Evolutionary conservation across 2,888 invertebrate species (phyloP).

Genomic region (Drosophila helvetica): DNA sequence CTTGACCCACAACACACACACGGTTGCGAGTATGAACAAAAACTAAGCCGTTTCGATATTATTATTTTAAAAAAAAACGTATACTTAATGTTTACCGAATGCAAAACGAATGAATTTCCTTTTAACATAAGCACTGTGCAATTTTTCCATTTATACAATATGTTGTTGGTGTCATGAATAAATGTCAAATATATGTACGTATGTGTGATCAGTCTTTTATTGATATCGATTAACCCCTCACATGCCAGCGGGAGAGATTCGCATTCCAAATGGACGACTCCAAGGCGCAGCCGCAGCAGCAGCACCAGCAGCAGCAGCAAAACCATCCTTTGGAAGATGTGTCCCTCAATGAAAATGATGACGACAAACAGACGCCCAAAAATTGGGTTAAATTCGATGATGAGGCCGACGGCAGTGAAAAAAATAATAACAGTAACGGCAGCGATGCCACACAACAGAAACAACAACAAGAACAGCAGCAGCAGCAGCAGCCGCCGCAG

Average conservation of each 20-base stretch:
- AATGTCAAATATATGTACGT: slow-evolving; percentile 39
- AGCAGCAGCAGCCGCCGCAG: slow-evolving; percentile 59
- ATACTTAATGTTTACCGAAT: slow-evolving; percentile 18
- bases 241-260: background rate
- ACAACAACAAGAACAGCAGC: slow-evolving; percentile 47
- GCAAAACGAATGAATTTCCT: slow-evolving; percentile 27
- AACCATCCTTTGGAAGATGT: slow-evolving; percentile 80
- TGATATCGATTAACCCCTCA: slow-evolving; percentile 37
- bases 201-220: slow-evolving; percentile 32
- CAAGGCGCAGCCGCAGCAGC: slow-evolving; percentile 54
- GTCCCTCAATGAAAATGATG: slow-evolving; percentile 56
- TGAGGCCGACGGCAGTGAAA: slow-evolving; percentile 84
- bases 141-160: slow-evolving; percentile 35
- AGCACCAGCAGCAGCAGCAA: slow-evolving; percentile 32
- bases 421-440: slow-evolving; percentile 66
- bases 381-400: slow-evolving; percentile 92
- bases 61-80: slow-evolving; percentile 28
- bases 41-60: slow-evolving; percentile 67
- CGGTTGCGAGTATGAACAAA: slow-evolving; percentile 5
- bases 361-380: slow-evolving; percentile 82
- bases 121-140: slow-evolving; percentile 43
- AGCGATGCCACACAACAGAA: slow-evolving; percentile 53
- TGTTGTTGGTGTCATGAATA: slow-evolving; percentile 60
- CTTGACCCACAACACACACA: slow-evolving; percentile 1
- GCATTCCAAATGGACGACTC: slow-evolving; percentile 62